Conservation (phyloP, 2,113 vertebrate genomes). For the Corynorhinus townsendii region DNA sequence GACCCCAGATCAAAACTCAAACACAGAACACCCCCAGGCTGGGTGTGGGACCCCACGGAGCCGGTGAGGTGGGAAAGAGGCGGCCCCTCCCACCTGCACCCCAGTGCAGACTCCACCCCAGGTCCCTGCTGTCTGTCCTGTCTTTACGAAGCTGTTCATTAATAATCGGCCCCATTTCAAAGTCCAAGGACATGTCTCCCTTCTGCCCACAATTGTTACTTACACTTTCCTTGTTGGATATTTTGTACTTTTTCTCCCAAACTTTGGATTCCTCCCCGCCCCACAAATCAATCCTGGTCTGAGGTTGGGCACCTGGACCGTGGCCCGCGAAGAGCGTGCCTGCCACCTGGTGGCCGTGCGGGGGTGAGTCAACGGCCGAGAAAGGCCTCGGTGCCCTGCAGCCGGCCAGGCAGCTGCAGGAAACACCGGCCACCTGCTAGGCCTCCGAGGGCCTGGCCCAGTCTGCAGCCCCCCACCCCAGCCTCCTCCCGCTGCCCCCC, state of each 20-base stretch:
- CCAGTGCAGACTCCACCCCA: background rate
- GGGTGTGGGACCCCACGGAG: fast-evolving
- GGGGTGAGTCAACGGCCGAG: background rate
- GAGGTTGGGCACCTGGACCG: fast-evolving
- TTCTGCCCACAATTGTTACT: background rate
- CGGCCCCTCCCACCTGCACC: fast-evolving
- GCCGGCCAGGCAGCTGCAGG: background rate
- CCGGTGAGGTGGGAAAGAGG: background rate
- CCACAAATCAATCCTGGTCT: fast-evolving
- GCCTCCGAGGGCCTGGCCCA: background rate
- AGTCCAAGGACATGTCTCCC: background rate
- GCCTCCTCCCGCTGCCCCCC: background rate
- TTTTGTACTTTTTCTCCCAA: background rate
- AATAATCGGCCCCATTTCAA: fast-evolving
- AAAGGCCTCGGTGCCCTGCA: fast-evolving
- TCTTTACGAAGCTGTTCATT: too few relatives aligned
- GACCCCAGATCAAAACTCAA: background rate
- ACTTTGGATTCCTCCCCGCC: background rate
- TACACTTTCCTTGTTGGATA: background rate
- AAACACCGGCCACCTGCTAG: fast-evolving
- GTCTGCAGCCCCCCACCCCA: background rate
- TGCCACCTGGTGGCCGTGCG: background rate
- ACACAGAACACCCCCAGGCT: background rate
- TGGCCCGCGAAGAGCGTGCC: background rate
- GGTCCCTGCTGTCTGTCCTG: background rate